A percentile compares a stretch with the other conserved stretches of the same genome.
Evolutionary conservation across 2,797 vertebrate species (phyloP).

Genomic region (Hippoglossus hippoglossus): DNA sequence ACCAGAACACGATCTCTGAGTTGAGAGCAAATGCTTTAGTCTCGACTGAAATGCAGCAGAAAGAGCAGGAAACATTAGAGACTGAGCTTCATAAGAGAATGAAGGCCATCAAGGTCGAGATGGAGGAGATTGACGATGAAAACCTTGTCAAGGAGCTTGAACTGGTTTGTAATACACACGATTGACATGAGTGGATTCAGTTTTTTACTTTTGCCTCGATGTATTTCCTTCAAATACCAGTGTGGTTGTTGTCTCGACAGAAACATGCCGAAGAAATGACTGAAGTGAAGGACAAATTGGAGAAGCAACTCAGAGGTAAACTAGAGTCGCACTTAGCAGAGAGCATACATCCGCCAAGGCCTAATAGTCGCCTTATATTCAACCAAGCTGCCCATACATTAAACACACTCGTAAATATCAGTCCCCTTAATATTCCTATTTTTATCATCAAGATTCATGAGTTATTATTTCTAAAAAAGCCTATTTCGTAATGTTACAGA

Average conservation of each 20-base stretch:
- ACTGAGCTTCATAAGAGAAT: constrained; percentile 76
- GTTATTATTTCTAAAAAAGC: no score
- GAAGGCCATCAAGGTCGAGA: constrained; percentile 74
- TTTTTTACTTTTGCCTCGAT: no score
- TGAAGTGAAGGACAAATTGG: constrained; percentile 69
- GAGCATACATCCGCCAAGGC: no score
- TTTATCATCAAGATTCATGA: no score
- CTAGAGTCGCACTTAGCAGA: not conserved
- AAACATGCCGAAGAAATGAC: constrained; percentile 72
- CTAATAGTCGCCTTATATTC: no score
- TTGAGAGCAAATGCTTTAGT: constrained; percentile 81
- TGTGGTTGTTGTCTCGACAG: constrained; percentile 76
- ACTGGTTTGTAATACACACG: constrained; percentile 82
- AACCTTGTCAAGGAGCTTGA: constrained; percentile 82
- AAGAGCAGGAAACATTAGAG: constrained; percentile 85
- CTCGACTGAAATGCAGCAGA: constrained; percentile 80
- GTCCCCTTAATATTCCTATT: no score
- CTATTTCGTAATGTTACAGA: no score
- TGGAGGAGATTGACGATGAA: constrained; percentile 84
- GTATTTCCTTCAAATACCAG: not conserved
- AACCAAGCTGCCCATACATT: no score
- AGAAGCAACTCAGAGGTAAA: constrained; percentile 88
- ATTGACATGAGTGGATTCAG: no score
- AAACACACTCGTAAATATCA: no score
- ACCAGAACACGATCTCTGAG: constrained; percentile 90